Base-by-base conservation (phyloP, 2,888 invertebrate species). In the Harpalus rubripes region DNA sequence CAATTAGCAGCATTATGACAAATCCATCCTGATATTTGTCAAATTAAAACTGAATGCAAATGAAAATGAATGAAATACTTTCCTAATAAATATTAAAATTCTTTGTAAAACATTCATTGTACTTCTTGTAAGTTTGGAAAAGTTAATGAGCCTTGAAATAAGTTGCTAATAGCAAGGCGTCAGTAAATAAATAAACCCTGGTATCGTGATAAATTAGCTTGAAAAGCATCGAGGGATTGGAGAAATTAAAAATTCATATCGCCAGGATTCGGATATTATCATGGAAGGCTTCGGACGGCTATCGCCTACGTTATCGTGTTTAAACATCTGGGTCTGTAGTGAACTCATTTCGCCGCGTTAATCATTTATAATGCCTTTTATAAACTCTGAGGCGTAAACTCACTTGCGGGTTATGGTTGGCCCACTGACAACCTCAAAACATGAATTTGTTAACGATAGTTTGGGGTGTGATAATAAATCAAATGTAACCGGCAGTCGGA, bases 311-410 rank as follows among this genome's bases (percentile, higher is more conserved):
- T n/a, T 68, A 68, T 68, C 68, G 68, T 39, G 39, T 68, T 68
- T 68, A 68, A 68, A 68, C 68, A 68, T 68, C 68, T 68, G 68
- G 68, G 68, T 68, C 68, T 68, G 68, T 68, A 32, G 3, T 68
- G 68, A 68, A 39, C 68, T 68, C 68, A 68, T 68, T 68, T 68
- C 39, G 68, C n/a, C 32, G 39, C 68, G 15, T 68, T 68, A 68
- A 68, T 68, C 68, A 68, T 68, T 68, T 68, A 65, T 65, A 65
- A 65, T 65, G 39, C 32, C 65, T 65, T 65, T 65, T 65, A 68
- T 68, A 39, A 68, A 68, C 68, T 68, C 32, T 39, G 39, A 10
- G 22, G 68, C 63, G 12, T 63, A 63, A 12, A 63, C 63, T 22
- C 22, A 22, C 63, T 63, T 63, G 59, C 22, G 18, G 26, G 63